Evolutionary conservation across 2,797 vertebrate species (phyloP), one percentile per base, ranked within the genome.

Genomic region (Sebastes diploproa): DNA sequence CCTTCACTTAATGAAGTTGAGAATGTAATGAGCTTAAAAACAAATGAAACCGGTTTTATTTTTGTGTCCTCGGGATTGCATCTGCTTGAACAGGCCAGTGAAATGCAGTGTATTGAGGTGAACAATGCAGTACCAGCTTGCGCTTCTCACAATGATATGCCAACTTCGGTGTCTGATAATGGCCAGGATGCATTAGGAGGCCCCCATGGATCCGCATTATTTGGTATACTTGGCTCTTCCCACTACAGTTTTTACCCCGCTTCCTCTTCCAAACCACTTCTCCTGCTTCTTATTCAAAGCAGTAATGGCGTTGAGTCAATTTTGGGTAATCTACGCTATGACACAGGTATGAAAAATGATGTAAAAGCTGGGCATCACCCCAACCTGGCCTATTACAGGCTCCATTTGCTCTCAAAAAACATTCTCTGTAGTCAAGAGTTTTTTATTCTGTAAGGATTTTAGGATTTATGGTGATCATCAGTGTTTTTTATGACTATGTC

Each of bases 21-120:
- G 78, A 77, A 79, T 75, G 77, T 86, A 92, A 93, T 87, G 82
- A 89, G 85, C 73, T 88, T 73, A 74, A 79, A 72, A 86, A 79
- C 82, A 82, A 90, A 91, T 85, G 59, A 84, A 88, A 79, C 59
- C 1, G 68, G 46, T 76, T 91, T 82, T 81, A 59, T 83, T 82
- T 90, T 69, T 77, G 63, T 72, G 65, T 82, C 75, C 79, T 77
- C 55, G 3, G 75, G 77, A 77, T 86, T 76, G 77, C 78, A 29
- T 85, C 75, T 82, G 72, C 2, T 4, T 63, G 59, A 80, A 75
- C 56, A 64, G 59, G 25, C 36, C 36, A 12, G 67, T 78, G 54
- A 87, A 84, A 80, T 70, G 68, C 72, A 66, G 59, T 34, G 54
- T 55, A 52, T 59, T 65, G 73, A 79, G 52, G 69, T 80, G 83